phyloP scores from a whole-genome alignment of 2,113 vertebrate genomes.

The Carassius auratus region DNA sequence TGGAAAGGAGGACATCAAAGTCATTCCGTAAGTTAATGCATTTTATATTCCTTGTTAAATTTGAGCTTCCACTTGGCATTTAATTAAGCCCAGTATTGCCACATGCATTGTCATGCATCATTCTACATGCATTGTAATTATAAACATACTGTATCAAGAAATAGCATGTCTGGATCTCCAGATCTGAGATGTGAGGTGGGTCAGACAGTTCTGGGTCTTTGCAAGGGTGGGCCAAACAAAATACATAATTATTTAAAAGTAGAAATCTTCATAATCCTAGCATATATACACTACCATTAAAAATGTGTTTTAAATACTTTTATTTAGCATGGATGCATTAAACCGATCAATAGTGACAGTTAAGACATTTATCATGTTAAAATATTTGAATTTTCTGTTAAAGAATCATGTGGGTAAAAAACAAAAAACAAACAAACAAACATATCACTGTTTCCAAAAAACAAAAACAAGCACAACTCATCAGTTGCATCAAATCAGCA shows the following conservation, averaged over 20 bases:
- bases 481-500: no score
- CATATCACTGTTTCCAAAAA: no score
- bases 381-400: no score
- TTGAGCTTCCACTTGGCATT: conserved; percentile 24
- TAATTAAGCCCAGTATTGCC: conserved; percentile 16
- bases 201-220: background rate
- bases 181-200: background rate
- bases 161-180: background rate
- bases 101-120: background rate
- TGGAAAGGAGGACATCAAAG: conserved; percentile 84
- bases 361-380: no score
- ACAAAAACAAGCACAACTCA: no score
- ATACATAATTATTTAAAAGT: background rate
- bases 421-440: no score
- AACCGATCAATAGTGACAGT: no score
- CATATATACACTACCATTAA: no score
- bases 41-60: conserved; percentile 25
- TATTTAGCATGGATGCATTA: no score
- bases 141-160: background rate
- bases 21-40: conserved; percentile 76
- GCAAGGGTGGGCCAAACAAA: background rate
- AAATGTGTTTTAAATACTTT: no score
- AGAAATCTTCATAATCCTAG: background rate
- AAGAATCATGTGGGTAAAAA: no score
- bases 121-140: background rate